These are phyloP conservation scores for Peromyscus polionotus DNA, from an alignment of 2,113 vertebrate species.

Conservation along the genomic window DNA sequence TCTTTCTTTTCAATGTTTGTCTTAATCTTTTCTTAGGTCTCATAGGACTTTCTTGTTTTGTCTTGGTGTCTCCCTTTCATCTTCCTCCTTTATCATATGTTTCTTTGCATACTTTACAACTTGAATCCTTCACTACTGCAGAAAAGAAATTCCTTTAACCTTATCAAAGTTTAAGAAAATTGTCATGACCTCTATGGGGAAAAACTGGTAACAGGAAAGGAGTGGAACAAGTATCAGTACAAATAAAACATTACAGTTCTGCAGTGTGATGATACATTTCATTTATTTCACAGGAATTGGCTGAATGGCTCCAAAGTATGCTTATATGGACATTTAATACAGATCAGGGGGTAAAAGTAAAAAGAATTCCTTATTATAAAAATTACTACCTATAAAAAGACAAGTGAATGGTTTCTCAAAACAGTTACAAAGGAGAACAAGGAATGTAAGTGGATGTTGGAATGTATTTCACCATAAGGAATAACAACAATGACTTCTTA, in stretches of 20 bases:
- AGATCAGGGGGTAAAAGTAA: background rate
- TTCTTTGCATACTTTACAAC: background rate
- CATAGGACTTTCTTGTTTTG: background rate
- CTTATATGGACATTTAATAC: background rate
- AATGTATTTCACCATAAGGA: background rate
- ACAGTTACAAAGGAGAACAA: background rate
- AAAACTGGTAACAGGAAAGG: background rate
- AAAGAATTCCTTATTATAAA: background rate
- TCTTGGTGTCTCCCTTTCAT: background rate
- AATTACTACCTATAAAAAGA: background rate
- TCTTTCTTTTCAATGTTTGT: background rate
- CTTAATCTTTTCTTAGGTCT: background rate
- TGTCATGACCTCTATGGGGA: background rate
- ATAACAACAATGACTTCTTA: background rate
- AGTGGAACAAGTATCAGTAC: background rate
- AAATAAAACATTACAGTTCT: background rate
- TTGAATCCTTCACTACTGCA: background rate
- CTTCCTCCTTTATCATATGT: background rate
- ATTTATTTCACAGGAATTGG: background rate
- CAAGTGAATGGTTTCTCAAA: background rate
- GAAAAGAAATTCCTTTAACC: slow-evolving; percentile 24
- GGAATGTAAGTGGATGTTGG: background rate
- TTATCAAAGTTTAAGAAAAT: background rate
- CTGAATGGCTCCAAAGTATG: background rate
- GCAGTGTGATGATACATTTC: background rate